Conservation (phyloP, 2,113 vertebrate species). For the Dicentrarchus labrax region DNA sequence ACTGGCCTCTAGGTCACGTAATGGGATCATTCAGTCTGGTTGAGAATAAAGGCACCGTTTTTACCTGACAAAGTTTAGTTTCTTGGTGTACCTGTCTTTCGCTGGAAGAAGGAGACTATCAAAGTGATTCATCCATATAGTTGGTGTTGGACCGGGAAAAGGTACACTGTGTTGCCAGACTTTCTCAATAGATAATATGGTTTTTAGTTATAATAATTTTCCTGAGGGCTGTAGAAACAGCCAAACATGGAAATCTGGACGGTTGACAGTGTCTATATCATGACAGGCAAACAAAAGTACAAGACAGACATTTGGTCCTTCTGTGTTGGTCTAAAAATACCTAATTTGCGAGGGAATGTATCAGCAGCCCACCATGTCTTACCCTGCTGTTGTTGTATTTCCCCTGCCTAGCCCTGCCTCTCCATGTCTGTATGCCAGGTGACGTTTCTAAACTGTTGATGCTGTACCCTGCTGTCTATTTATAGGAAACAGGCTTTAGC, state of each 20-base stretch:
- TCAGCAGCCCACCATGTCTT: conserved; percentile 29
- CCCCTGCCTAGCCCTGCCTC: conserved; percentile 20
- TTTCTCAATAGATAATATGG: background rate
- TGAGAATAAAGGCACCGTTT: background rate
- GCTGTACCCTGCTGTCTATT: conserved; percentile 45
- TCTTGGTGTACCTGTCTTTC: background rate
- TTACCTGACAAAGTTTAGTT: background rate
- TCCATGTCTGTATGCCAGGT: conserved; percentile 28
- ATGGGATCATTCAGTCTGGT: background rate
- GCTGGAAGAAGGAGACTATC: background rate
- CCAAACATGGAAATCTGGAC: conserved; percentile 15
- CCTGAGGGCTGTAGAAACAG: background rate
- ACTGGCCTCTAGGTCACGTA: background rate
- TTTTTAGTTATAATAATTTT: conserved; percentile 24
- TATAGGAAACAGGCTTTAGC: conserved; percentile 43
- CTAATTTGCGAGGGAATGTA: conserved; percentile 11
- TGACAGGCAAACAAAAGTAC: conserved; percentile 18
- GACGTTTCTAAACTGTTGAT: conserved; percentile 36
- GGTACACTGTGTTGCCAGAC: background rate
- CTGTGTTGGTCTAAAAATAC: conserved; percentile 49
- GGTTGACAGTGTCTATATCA: conserved; percentile 12
- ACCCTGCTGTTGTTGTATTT: conserved; percentile 24
- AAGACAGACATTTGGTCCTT: conserved; percentile 30
- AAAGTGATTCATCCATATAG: conserved; percentile 10
- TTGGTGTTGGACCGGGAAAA: background rate